A percentile compares a stretch with the other conserved stretches of the same genome.
Conservation (phyloP, 2,888 invertebrate species). For the Chloroclysta siterata region DNA sequence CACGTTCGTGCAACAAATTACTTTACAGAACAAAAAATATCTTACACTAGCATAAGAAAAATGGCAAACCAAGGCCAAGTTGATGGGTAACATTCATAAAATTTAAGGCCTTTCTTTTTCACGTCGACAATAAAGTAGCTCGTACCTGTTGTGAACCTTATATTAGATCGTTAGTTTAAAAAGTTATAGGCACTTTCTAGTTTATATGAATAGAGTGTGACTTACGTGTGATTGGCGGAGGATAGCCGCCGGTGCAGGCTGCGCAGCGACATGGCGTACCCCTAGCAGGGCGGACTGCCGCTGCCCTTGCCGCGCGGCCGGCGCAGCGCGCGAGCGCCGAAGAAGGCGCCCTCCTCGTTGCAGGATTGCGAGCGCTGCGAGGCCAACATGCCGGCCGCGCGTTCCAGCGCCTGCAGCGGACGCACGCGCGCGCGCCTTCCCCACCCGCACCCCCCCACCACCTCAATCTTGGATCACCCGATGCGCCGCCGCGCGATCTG, state of each 20-base stretch:
- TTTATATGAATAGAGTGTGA: slow-evolving; percentile 32
- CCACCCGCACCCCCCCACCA: slow-evolving; percentile 82
- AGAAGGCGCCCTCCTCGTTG: slow-evolving; percentile 84
- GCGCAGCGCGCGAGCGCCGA: slow-evolving; percentile 82
- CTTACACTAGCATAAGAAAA: background rate
- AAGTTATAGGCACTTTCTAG: too few species aligned
- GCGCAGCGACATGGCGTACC: slow-evolving; percentile 88
- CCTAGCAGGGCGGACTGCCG: slow-evolving; percentile 86
- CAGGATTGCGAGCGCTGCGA: slow-evolving; percentile 84
- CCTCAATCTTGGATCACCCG: slow-evolving; percentile 77
- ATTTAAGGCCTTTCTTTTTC: too few species aligned
- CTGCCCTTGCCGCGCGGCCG: slow-evolving; percentile 85
- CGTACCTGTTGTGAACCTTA: too few species aligned
- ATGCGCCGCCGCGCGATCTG: slow-evolving; percentile 49
- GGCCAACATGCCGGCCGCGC: slow-evolving; percentile 81
- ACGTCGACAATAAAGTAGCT: too few species aligned
- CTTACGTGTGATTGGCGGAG: slow-evolving; percentile 86
- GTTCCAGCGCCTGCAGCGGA: slow-evolving; percentile 77
- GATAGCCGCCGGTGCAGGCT: slow-evolving; percentile 87
- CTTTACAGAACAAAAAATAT: background rate
- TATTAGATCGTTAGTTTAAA: too few species aligned
- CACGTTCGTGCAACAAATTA: background rate
- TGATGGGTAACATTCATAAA: too few species aligned
- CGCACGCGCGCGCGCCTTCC: slow-evolving; percentile 83
- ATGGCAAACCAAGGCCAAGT: too few species aligned